Evolutionary conservation across 2,113 vertebrate genomes (phyloP).

Genomic region (Tragulus kanchil): DNA sequence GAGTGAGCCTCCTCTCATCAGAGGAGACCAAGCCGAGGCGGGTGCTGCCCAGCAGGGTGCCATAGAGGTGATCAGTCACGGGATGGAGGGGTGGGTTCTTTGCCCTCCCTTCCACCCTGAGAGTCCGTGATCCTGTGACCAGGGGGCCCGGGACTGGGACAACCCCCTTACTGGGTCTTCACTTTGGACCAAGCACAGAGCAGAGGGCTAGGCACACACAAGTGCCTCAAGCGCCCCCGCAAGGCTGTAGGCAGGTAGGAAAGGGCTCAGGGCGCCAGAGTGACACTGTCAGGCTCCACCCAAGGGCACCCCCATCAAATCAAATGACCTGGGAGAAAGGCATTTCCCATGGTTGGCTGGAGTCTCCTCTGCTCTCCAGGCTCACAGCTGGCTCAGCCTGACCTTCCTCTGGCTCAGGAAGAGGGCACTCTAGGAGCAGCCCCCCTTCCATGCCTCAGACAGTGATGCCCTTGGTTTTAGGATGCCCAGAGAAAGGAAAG

Average conservation of each 20-base stretch:
- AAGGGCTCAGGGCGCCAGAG: background rate
- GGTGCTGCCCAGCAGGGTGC: background rate
- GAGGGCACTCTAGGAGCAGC: background rate
- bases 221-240: background rate
- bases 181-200: fast-evolving
- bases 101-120: background rate
- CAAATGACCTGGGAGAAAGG: too few species aligned
- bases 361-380: background rate
- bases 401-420: background rate
- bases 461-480: background rate
- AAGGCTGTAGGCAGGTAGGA: fast-evolving
- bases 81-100: background rate
- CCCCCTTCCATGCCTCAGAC: too few species aligned
- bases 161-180: too few species aligned
- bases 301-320: fast-evolving
- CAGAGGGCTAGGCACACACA: background rate
- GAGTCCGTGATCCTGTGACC: background rate
- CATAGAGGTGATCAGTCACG: background rate
- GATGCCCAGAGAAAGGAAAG: background rate
- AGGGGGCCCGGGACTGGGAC: background rate
- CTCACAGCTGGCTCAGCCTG: background rate
- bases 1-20: background rate
- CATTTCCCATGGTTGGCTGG: background rate
- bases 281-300: too few species aligned
- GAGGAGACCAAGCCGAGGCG: background rate